Evolutionary conservation across 2,888 invertebrate genomes (phyloP).

Genomic region (Aphodius granarius): DNA sequence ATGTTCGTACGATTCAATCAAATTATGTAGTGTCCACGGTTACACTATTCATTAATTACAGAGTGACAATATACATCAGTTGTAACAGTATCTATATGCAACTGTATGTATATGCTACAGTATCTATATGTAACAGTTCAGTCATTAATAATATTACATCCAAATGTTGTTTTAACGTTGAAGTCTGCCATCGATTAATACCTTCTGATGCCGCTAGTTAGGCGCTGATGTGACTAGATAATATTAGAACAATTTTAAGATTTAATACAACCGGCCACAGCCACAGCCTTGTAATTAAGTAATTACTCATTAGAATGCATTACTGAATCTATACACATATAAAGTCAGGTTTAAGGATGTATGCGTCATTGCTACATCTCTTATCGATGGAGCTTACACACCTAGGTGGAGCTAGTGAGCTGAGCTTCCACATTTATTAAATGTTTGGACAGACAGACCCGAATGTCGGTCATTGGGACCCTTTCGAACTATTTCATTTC

Average conservation of each 20-base stretch:
- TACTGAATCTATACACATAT: not conserved
- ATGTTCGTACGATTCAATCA: not conserved
- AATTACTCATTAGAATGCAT: not conserved
- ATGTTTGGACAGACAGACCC: not conserved
- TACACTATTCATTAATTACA: not conserved
- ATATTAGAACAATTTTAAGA: too few species aligned
- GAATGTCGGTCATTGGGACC: not conserved
- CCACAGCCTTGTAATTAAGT: too few species aligned
- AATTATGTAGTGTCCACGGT: not conserved
- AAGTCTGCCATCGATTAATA: too few species aligned
- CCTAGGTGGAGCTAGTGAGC: too few species aligned
- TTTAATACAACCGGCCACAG: too few species aligned
- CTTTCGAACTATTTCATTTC: not conserved
- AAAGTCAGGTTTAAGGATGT: not conserved
- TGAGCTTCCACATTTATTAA: not conserved
- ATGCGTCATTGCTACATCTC: not conserved
- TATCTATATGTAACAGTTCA: too few species aligned
- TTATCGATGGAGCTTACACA: not conserved
- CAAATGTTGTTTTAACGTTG: too few species aligned
- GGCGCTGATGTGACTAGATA: too few species aligned
- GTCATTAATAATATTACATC: too few species aligned
- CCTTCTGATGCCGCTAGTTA: too few species aligned
- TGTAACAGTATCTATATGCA: too few species aligned
- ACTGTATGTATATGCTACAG: too few species aligned
- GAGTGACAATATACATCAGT: not conserved